Evolutionary conservation across 2,888 invertebrate species (phyloP), one percentile per base, ranked within the genome.

Genomic region (Xanthia icteritia): DNA sequence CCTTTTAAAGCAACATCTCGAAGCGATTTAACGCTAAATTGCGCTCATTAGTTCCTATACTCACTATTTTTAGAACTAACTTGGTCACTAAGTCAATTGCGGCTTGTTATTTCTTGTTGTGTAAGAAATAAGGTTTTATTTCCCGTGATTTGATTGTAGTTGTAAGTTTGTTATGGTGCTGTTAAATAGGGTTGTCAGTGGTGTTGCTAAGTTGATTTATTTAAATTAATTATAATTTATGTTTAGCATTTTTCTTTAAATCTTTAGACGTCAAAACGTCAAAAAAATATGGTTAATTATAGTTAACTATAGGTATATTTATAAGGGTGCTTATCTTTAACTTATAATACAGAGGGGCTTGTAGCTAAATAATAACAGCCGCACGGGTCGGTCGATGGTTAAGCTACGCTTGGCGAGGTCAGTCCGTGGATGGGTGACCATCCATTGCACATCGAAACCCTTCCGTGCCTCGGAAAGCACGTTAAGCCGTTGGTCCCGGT

Each of bases 31-130:
- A 86, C 87, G 86, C 89, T 87, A 91, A 91, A 91, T 90, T 91
- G 84, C 88, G 74, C 86, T 90, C 90, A 92, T 92, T 91, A 90
- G 81, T 83, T 86, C 90, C 86, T 87, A 89, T 78, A 51, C 82
- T 75, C 60, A 85, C 86, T 92, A 93, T 92, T 90, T 92, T 91
- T 91, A 92, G 89, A 81, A 58, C 54, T 77, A 79, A 83, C 78
- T 75, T 84, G 72, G 68, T 69, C 68, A 65, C 39, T 42, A 20
- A 20, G 0, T 56, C 71, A 85, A 73, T 77, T 77, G 74, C 76
- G 2, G 60, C 65, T n/a, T 51, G 17, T 63, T 65, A n/a, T 54
- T n/a, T 5, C 78, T 76, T 88, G 66, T 67, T 0, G 0, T 36
- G 11, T 51, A 0, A 17, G 23, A 0, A 51, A 65, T 85, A 87